Conservation (phyloP, 2,888 invertebrate species). For the Apocheima hispidaria region DNA sequence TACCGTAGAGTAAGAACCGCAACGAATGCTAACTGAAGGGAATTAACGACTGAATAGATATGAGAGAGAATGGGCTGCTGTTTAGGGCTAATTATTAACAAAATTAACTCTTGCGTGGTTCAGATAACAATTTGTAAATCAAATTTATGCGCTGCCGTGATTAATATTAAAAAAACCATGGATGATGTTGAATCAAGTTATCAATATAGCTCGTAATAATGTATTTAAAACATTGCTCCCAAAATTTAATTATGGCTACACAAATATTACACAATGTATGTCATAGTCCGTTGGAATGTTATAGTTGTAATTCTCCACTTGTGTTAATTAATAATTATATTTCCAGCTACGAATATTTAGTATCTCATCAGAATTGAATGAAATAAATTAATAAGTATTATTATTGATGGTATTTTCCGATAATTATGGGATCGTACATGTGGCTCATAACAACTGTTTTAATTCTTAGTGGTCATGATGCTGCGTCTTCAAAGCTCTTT, state of each 20-base stretch:
- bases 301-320: slow-evolving; percentile 17
- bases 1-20: slow-evolving; percentile 30
- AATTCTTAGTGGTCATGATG: too few relatives aligned
- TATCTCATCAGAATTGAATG: background rate
- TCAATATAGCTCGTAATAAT: slow-evolving; percentile 5
- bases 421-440: too few relatives aligned
- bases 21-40: slow-evolving; percentile 42
- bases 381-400: too few relatives aligned
- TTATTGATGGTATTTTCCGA: too few relatives aligned
- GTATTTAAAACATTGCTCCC: slow-evolving; percentile 34
- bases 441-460: too few relatives aligned
- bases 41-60: slow-evolving; percentile 37
- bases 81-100: slow-evolving; percentile 12
- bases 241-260: slow-evolving; percentile 38
- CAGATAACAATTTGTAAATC: too few relatives aligned
- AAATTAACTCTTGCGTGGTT: too few relatives aligned
- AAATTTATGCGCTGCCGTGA: background rate
- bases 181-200: too few relatives aligned
- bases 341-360: background rate
- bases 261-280: slow-evolving; percentile 40
- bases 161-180: too few relatives aligned
- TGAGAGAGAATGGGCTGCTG: slow-evolving; percentile 7
- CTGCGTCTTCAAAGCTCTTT: too few relatives aligned
- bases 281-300: slow-evolving; percentile 25
- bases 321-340: slow-evolving; percentile 9